phyloP scores from a whole-genome alignment of 2,797 vertebrate species.

The Acanthornis magna region DNA sequence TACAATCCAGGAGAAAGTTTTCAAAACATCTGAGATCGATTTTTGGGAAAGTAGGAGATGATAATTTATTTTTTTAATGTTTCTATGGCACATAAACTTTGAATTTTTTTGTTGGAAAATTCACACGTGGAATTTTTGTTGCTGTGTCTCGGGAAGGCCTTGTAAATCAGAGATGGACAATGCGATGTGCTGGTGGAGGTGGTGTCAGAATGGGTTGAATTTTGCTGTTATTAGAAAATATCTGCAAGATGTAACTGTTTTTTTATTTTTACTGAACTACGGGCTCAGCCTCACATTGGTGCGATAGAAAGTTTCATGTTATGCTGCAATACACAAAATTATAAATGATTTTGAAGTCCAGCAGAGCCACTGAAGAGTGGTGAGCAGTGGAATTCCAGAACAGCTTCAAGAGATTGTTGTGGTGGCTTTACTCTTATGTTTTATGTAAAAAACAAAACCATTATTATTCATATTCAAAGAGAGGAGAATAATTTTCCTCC shows the following conservation, averaged over 20 bases:
- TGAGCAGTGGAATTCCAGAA: not conserved
- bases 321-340: not conserved
- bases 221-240: not conserved
- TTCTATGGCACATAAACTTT: not conserved
- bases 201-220: not conserved
- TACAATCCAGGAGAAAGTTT: not conserved
- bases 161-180: rapidly evolving
- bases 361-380: not conserved
- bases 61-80: not conserved
- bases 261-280: not conserved
- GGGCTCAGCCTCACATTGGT: not conserved
- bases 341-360: not conserved
- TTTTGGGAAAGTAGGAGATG: not conserved
- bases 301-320: rapidly evolving
- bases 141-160: not conserved
- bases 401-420: not conserved
- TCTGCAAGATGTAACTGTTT: too few relatives aligned
- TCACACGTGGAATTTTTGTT: not conserved
- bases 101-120: not conserved
- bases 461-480: not conserved
- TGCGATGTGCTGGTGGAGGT: not conserved
- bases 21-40: not conserved
- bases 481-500: not conserved
- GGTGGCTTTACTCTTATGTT: not conserved
- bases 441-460: not conserved